Percentiles rank a stretch among this genome's conserved stretches.
These are phyloP conservation scores for Aldabrachelys gigantea DNA, from an alignment of 2,113 vertebrate species.

Conservation along the genomic window DNA sequence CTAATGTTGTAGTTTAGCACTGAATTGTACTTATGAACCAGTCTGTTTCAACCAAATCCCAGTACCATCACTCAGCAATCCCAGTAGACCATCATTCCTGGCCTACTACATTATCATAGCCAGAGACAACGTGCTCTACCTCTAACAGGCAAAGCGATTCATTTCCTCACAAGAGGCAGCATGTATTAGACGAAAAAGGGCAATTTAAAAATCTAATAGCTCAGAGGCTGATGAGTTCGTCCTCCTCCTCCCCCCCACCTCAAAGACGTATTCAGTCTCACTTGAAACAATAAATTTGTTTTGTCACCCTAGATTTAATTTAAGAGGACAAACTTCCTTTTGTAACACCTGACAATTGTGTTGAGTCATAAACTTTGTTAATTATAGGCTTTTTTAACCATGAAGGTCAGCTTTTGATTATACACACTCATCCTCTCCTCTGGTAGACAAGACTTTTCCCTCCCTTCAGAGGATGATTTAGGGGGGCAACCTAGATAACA, in stretches of 20 bases:
- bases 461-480: neutral
- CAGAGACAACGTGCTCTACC: slow-evolving; percentile 6
- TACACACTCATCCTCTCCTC: neutral
- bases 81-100: neutral
- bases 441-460: neutral
- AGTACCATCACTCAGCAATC: neutral
- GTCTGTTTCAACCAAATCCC: slow-evolving; percentile 3
- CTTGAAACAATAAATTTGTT: neutral
- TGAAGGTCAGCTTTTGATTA: neutral
- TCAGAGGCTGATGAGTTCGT: neutral
- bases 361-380: neutral
- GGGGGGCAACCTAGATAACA: neutral
- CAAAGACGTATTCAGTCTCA: neutral
- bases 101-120: neutral
- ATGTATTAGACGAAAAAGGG: neutral
- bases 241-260: neutral
- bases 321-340: neutral
- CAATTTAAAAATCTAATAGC: neutral
- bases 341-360: neutral
- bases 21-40: slow-evolving; percentile 23
- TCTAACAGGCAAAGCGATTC: neutral
- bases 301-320: neutral
- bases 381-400: neutral
- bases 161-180: neutral
- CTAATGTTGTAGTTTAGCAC: neutral